phyloP scores from a whole-genome alignment of 2,113 vertebrate genomes.

The Python bivittatus region DNA sequence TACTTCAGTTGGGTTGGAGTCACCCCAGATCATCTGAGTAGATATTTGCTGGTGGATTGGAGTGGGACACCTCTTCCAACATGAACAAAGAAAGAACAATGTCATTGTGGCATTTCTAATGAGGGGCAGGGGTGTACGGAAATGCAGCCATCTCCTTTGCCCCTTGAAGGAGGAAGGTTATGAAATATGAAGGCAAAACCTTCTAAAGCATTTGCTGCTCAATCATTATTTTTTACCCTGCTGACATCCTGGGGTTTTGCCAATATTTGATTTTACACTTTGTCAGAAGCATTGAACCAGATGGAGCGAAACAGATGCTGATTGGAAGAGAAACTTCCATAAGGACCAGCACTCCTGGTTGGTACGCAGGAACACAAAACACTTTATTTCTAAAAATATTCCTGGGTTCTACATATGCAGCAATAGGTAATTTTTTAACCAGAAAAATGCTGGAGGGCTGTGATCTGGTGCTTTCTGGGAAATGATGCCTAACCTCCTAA shows the following conservation, averaged over 20 bases:
- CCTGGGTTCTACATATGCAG: not conserved
- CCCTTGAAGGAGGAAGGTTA: not conserved
- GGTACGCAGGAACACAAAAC: not conserved
- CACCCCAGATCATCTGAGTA: not conserved
- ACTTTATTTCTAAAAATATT: not conserved
- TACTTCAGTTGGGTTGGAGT: too few relatives aligned
- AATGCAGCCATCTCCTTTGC: not conserved
- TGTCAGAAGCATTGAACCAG: conserved; percentile 2
- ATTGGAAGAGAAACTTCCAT: not conserved
- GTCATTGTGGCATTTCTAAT: not conserved
- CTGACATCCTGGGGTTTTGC: not conserved
- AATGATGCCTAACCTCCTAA: not conserved
- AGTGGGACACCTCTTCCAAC: not conserved
- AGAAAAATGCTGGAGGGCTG: not conserved
- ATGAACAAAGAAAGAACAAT: too few relatives aligned
- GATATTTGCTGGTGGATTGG: too few relatives aligned
- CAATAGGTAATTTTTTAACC: not conserved
- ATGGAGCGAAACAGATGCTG: not conserved
- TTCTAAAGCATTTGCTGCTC: not conserved
- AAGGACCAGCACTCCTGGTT: not conserved
- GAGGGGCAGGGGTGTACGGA: not conserved
- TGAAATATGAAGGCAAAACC: too few relatives aligned
- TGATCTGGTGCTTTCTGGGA: not conserved
- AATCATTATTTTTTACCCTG: not conserved
- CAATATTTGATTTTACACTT: conserved; percentile 8